These are phyloP conservation scores for Microcebus murinus DNA, from an alignment of 2,113 vertebrate genomes.

Conservation along the genomic window DNA sequence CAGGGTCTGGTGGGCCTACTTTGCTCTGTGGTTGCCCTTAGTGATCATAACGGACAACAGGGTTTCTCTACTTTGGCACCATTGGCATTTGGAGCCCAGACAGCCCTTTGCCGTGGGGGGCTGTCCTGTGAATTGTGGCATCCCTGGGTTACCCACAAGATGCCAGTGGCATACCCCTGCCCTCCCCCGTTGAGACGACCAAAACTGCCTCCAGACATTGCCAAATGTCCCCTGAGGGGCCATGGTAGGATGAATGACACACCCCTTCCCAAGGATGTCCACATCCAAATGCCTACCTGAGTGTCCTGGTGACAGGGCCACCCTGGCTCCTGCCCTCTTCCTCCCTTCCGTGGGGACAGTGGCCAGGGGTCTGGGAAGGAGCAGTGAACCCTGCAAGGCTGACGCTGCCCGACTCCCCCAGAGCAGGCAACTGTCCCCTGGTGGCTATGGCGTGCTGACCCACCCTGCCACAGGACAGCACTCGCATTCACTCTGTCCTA, in stretches of 20 bases:
- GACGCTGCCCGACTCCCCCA: no score
- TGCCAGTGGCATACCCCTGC: neutral
- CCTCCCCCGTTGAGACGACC: neutral
- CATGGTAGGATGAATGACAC: no score
- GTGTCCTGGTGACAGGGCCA: neutral
- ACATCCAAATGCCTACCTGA: neutral
- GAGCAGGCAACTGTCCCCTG: neutral
- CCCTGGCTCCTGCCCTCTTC: neutral
- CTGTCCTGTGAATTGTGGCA: neutral
- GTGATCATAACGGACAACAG: neutral
- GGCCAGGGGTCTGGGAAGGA: no score
- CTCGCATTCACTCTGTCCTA: accelerated
- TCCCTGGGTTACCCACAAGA: neutral
- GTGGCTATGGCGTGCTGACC: neutral
- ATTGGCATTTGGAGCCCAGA: neutral
- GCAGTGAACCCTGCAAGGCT: neutral
- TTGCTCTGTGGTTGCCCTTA: neutral
- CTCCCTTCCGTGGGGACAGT: neutral
- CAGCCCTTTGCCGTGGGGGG: neutral
- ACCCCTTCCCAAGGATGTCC: no score
- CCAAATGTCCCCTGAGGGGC: neutral
- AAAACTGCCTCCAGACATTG: no score
- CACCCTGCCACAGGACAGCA: neutral
- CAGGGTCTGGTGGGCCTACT: neutral
- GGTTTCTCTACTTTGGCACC: neutral